phyloP scores from a whole-genome alignment of 2,113 vertebrate genomes.

The Labeo rohita region DNA sequence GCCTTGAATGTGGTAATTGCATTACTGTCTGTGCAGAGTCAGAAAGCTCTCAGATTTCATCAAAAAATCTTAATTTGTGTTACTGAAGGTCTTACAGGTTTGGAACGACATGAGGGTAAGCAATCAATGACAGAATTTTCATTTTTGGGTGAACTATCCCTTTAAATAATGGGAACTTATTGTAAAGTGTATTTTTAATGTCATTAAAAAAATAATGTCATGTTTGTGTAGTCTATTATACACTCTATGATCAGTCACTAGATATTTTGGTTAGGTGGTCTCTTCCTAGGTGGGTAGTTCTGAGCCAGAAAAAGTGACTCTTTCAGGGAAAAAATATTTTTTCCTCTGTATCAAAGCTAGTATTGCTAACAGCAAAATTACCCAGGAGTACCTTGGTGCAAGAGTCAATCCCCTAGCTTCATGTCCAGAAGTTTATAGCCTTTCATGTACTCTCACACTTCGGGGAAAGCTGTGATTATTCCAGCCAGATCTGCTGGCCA shows the following conservation, averaged over 20 bases:
- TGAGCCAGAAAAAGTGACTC: background rate
- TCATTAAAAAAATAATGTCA: too few relatives aligned
- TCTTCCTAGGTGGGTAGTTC: background rate
- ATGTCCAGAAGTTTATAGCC: conserved; percentile 24
- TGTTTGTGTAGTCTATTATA: background rate
- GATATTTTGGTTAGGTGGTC: background rate
- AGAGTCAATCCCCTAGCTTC: conserved; percentile 9
- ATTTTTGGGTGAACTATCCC: too few relatives aligned
- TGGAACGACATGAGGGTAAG: too few relatives aligned
- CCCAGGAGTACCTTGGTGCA: conserved; percentile 19
- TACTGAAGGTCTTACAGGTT: too few relatives aligned
- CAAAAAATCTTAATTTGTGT: too few relatives aligned
- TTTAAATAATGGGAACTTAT: too few relatives aligned
- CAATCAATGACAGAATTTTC: too few relatives aligned
- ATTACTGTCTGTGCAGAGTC: too few relatives aligned
- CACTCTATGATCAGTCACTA: background rate
- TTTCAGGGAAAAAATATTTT: background rate
- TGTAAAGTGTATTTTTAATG: background rate
- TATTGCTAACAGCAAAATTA: background rate
- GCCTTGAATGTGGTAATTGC: too few relatives aligned
- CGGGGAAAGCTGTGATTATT: conserved; percentile 1
- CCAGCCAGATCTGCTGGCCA: background rate
- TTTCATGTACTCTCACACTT: conserved; percentile 26
- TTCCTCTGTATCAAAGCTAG: background rate
- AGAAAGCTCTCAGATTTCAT: too few relatives aligned